A percentile compares a stretch with the other conserved stretches of the same genome.
Conservation (phyloP, 2,797 vertebrate genomes). For the Pseudocheirus occidentalis region DNA sequence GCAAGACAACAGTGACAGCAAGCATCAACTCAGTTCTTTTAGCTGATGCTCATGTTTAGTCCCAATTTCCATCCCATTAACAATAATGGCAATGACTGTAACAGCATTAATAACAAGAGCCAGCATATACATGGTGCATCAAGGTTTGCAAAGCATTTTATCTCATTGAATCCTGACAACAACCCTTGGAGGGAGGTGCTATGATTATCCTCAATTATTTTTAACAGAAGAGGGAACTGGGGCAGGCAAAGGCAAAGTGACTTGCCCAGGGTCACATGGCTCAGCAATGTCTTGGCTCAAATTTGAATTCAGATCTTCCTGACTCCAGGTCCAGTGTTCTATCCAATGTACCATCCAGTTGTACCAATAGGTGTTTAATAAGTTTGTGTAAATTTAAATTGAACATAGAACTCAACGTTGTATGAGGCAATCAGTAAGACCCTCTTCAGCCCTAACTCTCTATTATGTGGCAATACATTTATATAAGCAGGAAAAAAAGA, state of each 20-base stretch:
- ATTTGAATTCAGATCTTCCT: neutral
- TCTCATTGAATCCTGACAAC: neutral
- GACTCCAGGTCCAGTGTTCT: neutral
- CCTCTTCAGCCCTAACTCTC: neutral
- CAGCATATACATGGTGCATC: neutral
- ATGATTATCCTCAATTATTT: neutral
- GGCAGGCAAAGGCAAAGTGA: neutral
- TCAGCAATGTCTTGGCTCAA: neutral
- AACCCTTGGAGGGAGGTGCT: neutral
- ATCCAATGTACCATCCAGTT: neutral
- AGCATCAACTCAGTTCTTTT: neutral
- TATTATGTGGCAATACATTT: neutral
- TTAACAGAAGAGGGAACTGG: neutral
- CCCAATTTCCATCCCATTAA: neutral
- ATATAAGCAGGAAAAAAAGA: neutral
- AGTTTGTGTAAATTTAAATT: neutral
- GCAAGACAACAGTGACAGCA: neutral
- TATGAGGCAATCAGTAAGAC: neutral
- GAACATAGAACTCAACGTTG: neutral
- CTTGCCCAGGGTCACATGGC: neutral
- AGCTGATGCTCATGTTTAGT: neutral
- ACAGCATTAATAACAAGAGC: neutral
- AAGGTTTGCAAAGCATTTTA: neutral
- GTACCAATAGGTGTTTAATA: neutral
- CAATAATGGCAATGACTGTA: neutral